Evolutionary conservation across 2,888 invertebrate species (phyloP), one percentile per base, ranked within the genome.

Genomic region (Lasioglossum malachurum): DNA sequence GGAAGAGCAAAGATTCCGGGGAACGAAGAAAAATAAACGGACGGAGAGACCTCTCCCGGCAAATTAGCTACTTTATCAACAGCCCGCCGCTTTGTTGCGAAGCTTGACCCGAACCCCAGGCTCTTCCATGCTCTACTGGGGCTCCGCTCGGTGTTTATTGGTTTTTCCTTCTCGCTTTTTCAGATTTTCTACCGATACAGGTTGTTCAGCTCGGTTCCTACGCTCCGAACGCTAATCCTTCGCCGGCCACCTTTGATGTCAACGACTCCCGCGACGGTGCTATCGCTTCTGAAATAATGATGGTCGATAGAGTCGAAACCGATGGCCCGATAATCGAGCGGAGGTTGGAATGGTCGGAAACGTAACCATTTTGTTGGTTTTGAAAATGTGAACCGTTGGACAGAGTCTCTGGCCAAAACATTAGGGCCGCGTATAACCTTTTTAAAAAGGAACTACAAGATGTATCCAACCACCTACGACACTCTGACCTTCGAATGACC

Each of bases 1-100:
- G 89, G 88, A 89, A 89, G 88, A 89, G 89, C 78, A 89, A 90
- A 82, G 87, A 83, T 88, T 84, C 90, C 81, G 84, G 74, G 88
- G 81, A 85, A 90, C 90, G 89, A 91, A 90, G 93, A 89, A 93
- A 94, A 93, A 93, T 93, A 93, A 93, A 92, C 91, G 91, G 90
- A 88, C 91, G 80, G 86, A 78, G 86, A 78, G 86, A 81, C 87
- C 86, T 91, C 89, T 87, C 49, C 31, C 87, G 84, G 92, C 91
- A 92, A 93, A 93, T 94, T 93, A 91, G 93, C 90, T 88, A 88
- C 91, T 92, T 89, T 92, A 93, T 93, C 93, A 85, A 92, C 88
- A 89, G 89, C 80, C 90, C 84, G 84, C 88, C 73, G 83, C 83
- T 83, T 83, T 74, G 84, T 78, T 74, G 82, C 76, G n/a, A 41